These are phyloP conservation scores for Bradysia coprophila DNA, from an alignment of 1,140 invertebrate species.

Conservation along the genomic window DNA sequence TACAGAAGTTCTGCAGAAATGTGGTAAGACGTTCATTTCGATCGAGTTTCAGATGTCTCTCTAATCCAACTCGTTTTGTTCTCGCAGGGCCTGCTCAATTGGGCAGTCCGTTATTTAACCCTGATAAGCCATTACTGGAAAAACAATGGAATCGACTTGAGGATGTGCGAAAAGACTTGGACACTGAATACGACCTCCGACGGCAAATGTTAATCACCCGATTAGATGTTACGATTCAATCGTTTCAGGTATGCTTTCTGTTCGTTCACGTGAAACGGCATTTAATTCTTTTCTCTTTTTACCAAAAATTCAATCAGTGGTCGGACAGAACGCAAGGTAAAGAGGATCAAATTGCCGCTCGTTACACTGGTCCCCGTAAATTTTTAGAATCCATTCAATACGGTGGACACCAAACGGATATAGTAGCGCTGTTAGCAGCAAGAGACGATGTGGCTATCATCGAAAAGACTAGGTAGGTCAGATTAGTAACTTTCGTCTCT, in stretches of 20 bases:
- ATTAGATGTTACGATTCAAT: constrained; percentile 86
- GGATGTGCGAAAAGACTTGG: constrained; percentile 46
- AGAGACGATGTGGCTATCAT: constrained; percentile 63
- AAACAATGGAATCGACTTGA: constrained; percentile 67
- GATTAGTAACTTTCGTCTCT: no score
- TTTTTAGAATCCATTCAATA: constrained; percentile 25
- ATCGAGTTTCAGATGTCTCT: constrained; percentile 4
- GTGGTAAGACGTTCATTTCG: constrained; percentile 18
- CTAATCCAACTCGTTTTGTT: no score
- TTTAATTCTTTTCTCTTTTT: background rate
- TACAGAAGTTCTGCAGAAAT: constrained; percentile 44
- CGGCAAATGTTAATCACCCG: constrained; percentile 77
- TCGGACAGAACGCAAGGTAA: constrained; percentile 59
- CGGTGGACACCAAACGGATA: constrained; percentile 37
- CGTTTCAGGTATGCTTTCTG: constrained; percentile 46
- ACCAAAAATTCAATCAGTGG: constrained; percentile 38
- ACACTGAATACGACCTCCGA: constrained; percentile 63
- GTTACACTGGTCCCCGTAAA: constrained; percentile 47
- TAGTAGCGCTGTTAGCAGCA: constrained; percentile 61
- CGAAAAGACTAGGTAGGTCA: constrained; percentile 78
- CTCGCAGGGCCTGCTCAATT: no score
- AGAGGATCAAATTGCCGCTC: constrained; percentile 48
- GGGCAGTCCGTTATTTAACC: constrained; percentile 63
- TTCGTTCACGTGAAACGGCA: constrained; percentile 4
- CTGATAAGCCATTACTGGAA: constrained; percentile 37